Base-by-base conservation (phyloP, 92 coral and sea anemone species). In the Chrysogorgia sp. region DNA sequence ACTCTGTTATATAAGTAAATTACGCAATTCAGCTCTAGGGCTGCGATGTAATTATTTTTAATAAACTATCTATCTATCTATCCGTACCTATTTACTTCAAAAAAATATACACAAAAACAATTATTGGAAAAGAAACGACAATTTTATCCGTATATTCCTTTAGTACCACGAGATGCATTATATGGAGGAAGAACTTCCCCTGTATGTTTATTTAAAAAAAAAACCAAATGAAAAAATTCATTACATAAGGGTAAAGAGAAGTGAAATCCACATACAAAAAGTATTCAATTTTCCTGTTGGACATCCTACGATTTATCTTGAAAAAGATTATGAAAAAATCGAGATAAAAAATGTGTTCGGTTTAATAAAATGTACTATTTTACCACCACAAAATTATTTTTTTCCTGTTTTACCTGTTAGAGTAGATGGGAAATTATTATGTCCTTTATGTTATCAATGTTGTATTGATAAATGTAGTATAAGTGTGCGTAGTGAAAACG, bases 321-420 rank as follows among this genome's bases (percentile, higher is more conserved):
- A 25, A 48, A 63, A 71, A 20, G 78, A 71, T 24, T 71, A 63
- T 25, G 24, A 50, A 25, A 21, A 50, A 14, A 34, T 28, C n/a
- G 63, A 71, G n/a, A 50, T 71, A 32, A 32, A 34, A 13, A 4
- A 48, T 71, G 43, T 71, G 24, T 71, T 71, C 43, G 78, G 78
- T 71, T 47, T 71, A 21, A 71, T 71, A 34, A 71, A 71, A 71
- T 71, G 78, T 58, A 32, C 15, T 9, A 40, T 71, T 48, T 71
- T 71, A 5, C 78, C 78, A 7, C 78, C 78, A 9, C 13, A 31
- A 37, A 50, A 26, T 22, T 71, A 48, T 22, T 50, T 22, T 50
- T 71, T 71, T 50, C 78, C 78, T 22, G 63, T 71, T 4, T 71
- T 71, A 10, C 78, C 78, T 10, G 24, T 22, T 1, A 63, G 32